Evolutionary conservation across 2,113 vertebrate genomes (phyloP).

Genomic region (Coregonus clupeaformis): DNA sequence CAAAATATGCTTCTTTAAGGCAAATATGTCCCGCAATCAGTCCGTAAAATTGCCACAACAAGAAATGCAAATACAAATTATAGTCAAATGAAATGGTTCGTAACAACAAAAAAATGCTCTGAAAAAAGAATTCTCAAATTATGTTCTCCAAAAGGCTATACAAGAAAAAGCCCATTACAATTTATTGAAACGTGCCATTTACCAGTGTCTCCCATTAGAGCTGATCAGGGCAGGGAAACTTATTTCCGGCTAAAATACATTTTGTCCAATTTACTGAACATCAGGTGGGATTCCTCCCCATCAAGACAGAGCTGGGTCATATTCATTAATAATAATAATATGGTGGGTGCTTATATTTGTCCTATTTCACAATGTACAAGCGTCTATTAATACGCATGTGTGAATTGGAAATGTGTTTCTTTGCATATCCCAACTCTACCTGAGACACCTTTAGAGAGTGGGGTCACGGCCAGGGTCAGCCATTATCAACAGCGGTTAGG

Average conservation of each 20-base stretch:
- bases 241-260: slow-evolving; percentile 12
- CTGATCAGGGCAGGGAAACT: not conserved
- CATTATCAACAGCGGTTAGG: too few relatives aligned
- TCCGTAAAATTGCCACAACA: slow-evolving; percentile 44
- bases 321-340: too few relatives aligned
- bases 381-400: too few relatives aligned
- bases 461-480: too few relatives aligned
- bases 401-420: too few relatives aligned
- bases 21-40: slow-evolving; percentile 50
- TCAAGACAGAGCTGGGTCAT: not conserved
- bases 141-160: slow-evolving; percentile 66
- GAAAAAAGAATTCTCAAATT: slow-evolving; percentile 35
- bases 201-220: slow-evolving; percentile 12
- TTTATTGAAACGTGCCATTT: slow-evolving; percentile 29
- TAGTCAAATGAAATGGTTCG: not conserved
- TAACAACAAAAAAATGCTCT: slow-evolving; percentile 20
- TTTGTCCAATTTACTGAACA: slow-evolving; percentile 27
- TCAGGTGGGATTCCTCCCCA: too few relatives aligned
- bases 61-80: slow-evolving; percentile 31
- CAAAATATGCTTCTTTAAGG: slow-evolving; percentile 62
- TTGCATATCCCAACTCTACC: too few relatives aligned
- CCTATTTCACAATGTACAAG: too few relatives aligned
- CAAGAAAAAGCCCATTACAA: slow-evolving; percentile 3
- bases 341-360: too few relatives aligned
- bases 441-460: too few relatives aligned